These are phyloP conservation scores for Scartelaos histophorus DNA, from an alignment of 2,113 vertebrate species.

Conservation along the genomic window DNA sequence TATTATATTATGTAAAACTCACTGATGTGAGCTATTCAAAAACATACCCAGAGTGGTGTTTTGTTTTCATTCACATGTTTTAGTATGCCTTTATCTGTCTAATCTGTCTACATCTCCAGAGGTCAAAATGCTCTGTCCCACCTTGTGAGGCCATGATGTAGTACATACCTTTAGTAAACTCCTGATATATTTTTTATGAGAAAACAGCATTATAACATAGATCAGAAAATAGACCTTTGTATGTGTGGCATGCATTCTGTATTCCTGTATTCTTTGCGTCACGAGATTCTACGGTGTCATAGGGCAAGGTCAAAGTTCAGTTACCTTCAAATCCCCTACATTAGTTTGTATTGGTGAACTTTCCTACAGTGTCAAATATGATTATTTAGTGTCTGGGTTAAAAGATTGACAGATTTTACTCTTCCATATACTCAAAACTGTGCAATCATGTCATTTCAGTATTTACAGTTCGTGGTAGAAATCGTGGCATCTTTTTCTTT, in stretches of 20 bases:
- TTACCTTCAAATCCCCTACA: constrained; percentile 37
- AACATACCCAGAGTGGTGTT: too few relatives aligned
- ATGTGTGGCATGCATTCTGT: too few relatives aligned
- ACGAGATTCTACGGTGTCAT: constrained; percentile 33
- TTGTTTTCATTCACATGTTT: too few relatives aligned
- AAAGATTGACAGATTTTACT: constrained; percentile 23
- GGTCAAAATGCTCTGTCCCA: too few relatives aligned
- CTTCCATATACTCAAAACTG: constrained; percentile 20
- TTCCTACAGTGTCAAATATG: not conserved
- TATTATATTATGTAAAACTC: not conserved
- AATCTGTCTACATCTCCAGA: too few relatives aligned
- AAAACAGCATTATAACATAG: too few relatives aligned
- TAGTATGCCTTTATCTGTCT: too few relatives aligned
- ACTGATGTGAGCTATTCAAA: too few relatives aligned
- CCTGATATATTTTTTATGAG: too few relatives aligned
- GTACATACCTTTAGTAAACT: too few relatives aligned
- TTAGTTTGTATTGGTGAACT: not conserved
- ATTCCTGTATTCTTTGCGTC: constrained; percentile 10
- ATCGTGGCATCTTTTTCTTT: constrained; percentile 56
- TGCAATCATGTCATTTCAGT: constrained; percentile 51
- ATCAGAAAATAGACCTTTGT: too few relatives aligned
- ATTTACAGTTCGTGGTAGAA: constrained; percentile 50
- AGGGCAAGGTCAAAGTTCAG: constrained; percentile 40
- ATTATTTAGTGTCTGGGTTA: constrained; percentile 18
- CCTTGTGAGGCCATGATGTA: too few relatives aligned